Percentiles rank a stretch among this genome's conserved stretches.
Evolutionary conservation across 2,888 invertebrate genomes (phyloP).

Genomic region (Callosobruchus maculatus): DNA sequence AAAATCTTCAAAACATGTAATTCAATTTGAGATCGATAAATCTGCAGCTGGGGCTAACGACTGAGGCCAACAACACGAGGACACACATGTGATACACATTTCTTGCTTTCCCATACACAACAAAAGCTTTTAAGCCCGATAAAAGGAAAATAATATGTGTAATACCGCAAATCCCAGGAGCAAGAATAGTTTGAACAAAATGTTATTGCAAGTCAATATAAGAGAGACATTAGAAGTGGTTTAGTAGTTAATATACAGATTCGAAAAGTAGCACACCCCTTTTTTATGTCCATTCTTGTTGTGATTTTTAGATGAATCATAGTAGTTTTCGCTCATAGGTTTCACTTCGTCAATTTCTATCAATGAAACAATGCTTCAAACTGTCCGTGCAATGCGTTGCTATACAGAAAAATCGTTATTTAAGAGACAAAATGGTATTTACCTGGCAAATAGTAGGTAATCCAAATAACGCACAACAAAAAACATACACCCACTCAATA

Average conservation of each 20-base stretch:
- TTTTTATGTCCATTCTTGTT: constrained; percentile 7
- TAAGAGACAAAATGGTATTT: constrained; percentile 14
- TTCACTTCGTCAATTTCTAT: constrained; percentile 3
- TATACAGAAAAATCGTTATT: background rate
- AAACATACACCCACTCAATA: constrained; percentile 41
- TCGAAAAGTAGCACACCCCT: constrained; percentile 11
- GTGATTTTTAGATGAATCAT: constrained; percentile 8
- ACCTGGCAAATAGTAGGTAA: constrained; percentile 34
- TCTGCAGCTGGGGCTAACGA: background rate
- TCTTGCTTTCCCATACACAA: background rate
- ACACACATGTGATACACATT: background rate
- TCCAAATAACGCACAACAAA: constrained; percentile 30
- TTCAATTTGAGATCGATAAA: background rate
- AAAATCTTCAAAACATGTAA: background rate
- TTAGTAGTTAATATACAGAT: background rate
- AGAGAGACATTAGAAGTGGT: background rate
- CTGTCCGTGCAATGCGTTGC: background rate
- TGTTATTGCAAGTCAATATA: background rate
- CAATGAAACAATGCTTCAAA: constrained; percentile 8
- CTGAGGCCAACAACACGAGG: background rate
- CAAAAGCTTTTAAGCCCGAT: background rate
- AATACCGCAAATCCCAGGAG: too few relatives aligned
- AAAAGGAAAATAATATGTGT: background rate
- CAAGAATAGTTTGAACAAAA: too few relatives aligned
- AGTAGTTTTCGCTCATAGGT: background rate